Conservation (phyloP, 2,113 vertebrate genomes). For the Semnornis frantzii region DNA sequence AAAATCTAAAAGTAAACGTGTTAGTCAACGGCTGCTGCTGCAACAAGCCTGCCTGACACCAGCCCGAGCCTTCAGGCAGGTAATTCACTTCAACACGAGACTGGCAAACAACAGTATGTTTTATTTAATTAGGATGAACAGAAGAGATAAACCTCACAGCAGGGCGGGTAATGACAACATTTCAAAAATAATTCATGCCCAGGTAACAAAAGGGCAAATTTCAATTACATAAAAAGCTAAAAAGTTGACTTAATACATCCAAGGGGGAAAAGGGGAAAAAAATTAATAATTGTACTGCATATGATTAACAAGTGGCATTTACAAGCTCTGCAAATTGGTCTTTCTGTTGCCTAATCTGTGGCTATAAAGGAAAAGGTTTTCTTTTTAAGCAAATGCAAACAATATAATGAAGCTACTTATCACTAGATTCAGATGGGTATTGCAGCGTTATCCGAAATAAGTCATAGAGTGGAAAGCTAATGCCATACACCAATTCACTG, state of each 20-base stretch:
- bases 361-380: background rate
- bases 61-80: slow-evolving; percentile 70
- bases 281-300: background rate
- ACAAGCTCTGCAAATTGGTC: slow-evolving; percentile 35
- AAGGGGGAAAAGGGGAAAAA: background rate
- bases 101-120: slow-evolving; percentile 71
- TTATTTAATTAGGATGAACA: slow-evolving; percentile 81
- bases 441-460: background rate
- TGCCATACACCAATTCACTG: background rate
- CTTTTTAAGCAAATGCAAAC: background rate
- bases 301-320: slow-evolving; percentile 62
- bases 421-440: background rate
- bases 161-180: slow-evolving; percentile 67
- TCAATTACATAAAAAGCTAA: slow-evolving; percentile 74
- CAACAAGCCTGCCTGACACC: slow-evolving; percentile 9
- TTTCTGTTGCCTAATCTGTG: slow-evolving; percentile 50
- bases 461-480: background rate
- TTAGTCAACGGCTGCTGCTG: slow-evolving; percentile 17
- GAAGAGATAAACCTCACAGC: slow-evolving; percentile 80
- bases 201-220: slow-evolving; percentile 77
- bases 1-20: slow-evolving; percentile 56
- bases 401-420: background rate
- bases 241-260: slow-evolving; percentile 54
- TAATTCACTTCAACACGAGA: slow-evolving; percentile 62
- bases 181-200: slow-evolving; percentile 76